Conservation (phyloP, 2,113 vertebrate genomes). For the Dascyllus trimaculatus region DNA sequence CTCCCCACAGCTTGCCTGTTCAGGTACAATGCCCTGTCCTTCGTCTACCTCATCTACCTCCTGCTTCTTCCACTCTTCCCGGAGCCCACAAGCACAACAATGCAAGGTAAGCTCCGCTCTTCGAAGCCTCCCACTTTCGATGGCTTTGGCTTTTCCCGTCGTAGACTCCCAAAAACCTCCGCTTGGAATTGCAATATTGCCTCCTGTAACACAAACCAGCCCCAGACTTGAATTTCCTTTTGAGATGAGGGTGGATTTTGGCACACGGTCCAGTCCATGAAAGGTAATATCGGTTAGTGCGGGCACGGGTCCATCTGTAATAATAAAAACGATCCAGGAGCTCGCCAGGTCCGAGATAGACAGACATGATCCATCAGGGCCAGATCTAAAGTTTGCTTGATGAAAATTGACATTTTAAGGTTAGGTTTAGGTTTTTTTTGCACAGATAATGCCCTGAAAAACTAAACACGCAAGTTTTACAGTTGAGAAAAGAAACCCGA, state of each 20-base stretch:
- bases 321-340: constrained; percentile 52
- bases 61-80: constrained; percentile 97
- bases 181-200: constrained; percentile 52
- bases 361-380: constrained; percentile 1
- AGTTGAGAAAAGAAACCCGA: constrained; percentile 14
- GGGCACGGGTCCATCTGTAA: constrained; percentile 53
- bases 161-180: constrained; percentile 19
- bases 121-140: not conserved
- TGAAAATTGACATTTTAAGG: constrained; percentile 25
- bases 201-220: constrained; percentile 63
- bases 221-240: constrained; percentile 59
- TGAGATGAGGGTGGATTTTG: constrained; percentile 64
- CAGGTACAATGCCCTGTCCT: constrained; percentile 97
- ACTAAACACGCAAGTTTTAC: not conserved
- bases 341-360: constrained; percentile 22
- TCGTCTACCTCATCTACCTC: constrained; percentile 99
- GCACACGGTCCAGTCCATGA: constrained; percentile 39
- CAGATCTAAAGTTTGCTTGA: constrained; percentile 19
- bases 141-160: not conserved
- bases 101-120: constrained; percentile 91
- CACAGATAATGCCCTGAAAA: constrained; percentile 7
- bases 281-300: constrained; percentile 58
- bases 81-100: constrained; percentile 93
- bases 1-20: constrained; percentile 92
- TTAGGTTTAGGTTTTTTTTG: constrained; percentile 31